phyloP scores from a whole-genome alignment of 2,888 invertebrate genomes.

The Bombyx huttoni region DNA sequence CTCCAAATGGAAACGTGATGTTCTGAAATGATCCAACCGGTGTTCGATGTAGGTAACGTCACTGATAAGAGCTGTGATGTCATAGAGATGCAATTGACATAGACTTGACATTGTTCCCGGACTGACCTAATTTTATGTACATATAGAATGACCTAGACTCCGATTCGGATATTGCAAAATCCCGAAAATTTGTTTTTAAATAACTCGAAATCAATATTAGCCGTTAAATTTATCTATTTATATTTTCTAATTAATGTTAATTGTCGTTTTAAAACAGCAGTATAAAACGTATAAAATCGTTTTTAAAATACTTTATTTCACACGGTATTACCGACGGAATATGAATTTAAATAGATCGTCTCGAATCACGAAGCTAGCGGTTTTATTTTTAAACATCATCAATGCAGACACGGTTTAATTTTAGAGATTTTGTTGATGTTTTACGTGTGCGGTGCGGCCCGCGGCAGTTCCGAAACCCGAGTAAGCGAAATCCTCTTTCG shows the following conservation, averaged over 20 bases:
- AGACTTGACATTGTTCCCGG: background rate
- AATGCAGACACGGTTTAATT: background rate
- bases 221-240: too few relatives aligned
- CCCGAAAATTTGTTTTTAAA: background rate
- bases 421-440: background rate
- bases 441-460: constrained; percentile 15
- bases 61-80: constrained; percentile 1
- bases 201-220: background rate
- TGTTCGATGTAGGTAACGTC: constrained; percentile 7
- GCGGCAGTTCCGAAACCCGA: constrained; percentile 31
- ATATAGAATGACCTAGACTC: background rate
- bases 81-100: background rate
- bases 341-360: background rate
- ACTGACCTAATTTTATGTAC: background rate
- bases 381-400: background rate
- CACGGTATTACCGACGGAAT: background rate
- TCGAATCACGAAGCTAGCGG: background rate
- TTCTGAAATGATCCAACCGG: background rate
- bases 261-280: background rate
- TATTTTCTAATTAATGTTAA: too few relatives aligned
- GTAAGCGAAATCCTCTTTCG: constrained; percentile 42
- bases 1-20: background rate
- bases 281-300: background rate
- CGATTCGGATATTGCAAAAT: background rate
- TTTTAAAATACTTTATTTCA: too few relatives aligned